These are phyloP conservation scores for Chrysodeixis includens DNA, from an alignment of 2,888 invertebrate species.

Conservation along the genomic window DNA sequence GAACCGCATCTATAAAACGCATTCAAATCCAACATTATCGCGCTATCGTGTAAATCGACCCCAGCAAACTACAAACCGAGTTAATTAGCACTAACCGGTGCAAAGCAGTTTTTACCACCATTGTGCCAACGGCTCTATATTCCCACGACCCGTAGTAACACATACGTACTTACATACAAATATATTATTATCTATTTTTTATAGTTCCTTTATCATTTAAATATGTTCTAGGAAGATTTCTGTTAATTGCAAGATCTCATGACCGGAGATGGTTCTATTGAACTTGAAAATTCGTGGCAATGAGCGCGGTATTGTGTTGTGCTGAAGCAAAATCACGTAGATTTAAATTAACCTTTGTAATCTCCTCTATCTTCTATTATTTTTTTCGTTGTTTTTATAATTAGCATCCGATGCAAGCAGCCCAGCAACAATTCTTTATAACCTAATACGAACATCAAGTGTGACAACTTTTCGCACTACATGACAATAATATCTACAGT, in stretches of 20 bases:
- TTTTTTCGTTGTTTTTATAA: not conserved
- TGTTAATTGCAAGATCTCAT: conserved; percentile 52
- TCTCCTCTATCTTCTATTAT: not conserved
- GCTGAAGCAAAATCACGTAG: not conserved
- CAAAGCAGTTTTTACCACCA: conserved; percentile 70
- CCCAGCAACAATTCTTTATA: too few relatives aligned
- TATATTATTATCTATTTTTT: conserved; percentile 50
- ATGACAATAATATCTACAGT: not conserved
- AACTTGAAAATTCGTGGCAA: conserved; percentile 34
- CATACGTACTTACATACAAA: conserved; percentile 48
- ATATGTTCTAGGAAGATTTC: conserved; percentile 48
- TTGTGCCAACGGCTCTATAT: conserved; percentile 66
- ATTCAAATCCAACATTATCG: conserved; percentile 37
- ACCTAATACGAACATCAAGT: not conserved
- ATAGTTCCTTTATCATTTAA: conserved; percentile 53
- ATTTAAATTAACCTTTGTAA: not conserved
- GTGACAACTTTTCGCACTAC: not conserved
- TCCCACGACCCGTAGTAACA: conserved; percentile 71
- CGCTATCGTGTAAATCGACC: conserved; percentile 42
- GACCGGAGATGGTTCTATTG: conserved; percentile 52
- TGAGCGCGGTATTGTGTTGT: conserved; percentile 9
- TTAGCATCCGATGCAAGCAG: too few relatives aligned
- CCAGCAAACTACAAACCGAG: conserved; percentile 54
- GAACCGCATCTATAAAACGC: conserved; percentile 20
- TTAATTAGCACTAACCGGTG: conserved; percentile 77